A percentile compares a stretch with the other conserved stretches of the same genome.
These are phyloP conservation scores for Madoqua kirkii DNA, from an alignment of 2,113 vertebrate species.

Conservation along the genomic window DNA sequence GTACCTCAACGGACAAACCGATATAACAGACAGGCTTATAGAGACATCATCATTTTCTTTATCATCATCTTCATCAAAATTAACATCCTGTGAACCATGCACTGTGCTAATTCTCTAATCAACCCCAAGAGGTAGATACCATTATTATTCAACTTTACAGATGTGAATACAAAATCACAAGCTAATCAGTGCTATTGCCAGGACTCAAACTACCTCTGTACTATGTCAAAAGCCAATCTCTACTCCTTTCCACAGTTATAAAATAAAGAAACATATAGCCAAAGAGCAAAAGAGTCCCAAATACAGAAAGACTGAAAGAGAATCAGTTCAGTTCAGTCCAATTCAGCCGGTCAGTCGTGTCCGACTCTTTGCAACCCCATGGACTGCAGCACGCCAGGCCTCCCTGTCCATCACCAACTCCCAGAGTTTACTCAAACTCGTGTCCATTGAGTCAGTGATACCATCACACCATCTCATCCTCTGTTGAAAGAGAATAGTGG, in stretches of 20 bases:
- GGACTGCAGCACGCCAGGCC: background rate
- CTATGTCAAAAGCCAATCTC: background rate
- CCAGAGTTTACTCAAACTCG: background rate
- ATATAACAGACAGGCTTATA: background rate
- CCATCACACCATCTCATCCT: background rate
- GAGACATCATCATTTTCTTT: background rate
- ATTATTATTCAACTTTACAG: background rate
- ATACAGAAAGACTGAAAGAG: background rate
- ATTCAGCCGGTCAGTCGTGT: fast-evolving
- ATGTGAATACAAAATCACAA: background rate
- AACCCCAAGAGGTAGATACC: background rate
- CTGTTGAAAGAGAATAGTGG: background rate
- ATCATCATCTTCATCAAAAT: background rate
- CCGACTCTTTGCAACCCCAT: background rate
- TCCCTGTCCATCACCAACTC: background rate
- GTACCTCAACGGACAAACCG: background rate
- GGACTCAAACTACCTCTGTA: background rate
- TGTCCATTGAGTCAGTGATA: background rate
- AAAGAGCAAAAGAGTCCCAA: background rate
- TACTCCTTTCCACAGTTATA: background rate
- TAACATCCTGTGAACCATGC: background rate
- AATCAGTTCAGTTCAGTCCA: background rate
- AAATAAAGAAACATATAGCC: background rate
- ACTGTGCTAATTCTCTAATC: background rate
- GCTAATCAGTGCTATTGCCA: background rate